Evolutionary conservation across 1,140 invertebrate species (phyloP), one percentile per base, ranked within the genome.

Genomic region (Dendrolimus kikuchii): DNA sequence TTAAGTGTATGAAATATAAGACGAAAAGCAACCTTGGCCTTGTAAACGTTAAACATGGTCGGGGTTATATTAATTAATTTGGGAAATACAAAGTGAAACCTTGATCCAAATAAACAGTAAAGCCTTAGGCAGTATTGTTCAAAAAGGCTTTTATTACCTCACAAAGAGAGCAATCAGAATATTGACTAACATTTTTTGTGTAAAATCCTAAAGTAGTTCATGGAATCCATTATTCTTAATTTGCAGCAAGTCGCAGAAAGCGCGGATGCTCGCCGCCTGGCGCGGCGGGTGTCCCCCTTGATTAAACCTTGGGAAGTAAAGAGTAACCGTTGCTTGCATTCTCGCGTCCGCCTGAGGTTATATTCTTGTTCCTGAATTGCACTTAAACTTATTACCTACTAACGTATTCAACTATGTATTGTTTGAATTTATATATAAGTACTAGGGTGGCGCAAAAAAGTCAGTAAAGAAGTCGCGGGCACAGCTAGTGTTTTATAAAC

Each of bases 141-240:
- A 5, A 36, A 55, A 57, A 57, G 44, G 50, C 43, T 47, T 54
- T 37, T 44, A 47, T 50, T 59, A 43, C 40, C 51, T 9, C 49
- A 38, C 45, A 61, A 54, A 63, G 53, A 47, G 40, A 63, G 49
- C 55, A 67, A 62, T 62, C 54, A 54, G 49, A 41, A 52, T 60
- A 65, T 60, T 48, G 51, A 57, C 40, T 55, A 56, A 53, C 57
- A 66, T 62, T 61, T 66, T 57, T 58, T 62, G 62, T 52, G 53
- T 60, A 59, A 68, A 79, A 72, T 66, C 73, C 73, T 80, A 75
- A 79, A 81, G 75, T 53, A 64, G 66, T 59, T 66, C 64, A 65
- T 64, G 58, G 59, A 57, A 65, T 73, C 78, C 77, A 85, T 86
- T 86, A 86, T 81, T 86, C 76, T 83, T 77, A 86, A 86, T 86